These are phyloP conservation scores for Athalia rosae DNA, from an alignment of 2,888 invertebrate genomes.

Conservation along the genomic window DNA sequence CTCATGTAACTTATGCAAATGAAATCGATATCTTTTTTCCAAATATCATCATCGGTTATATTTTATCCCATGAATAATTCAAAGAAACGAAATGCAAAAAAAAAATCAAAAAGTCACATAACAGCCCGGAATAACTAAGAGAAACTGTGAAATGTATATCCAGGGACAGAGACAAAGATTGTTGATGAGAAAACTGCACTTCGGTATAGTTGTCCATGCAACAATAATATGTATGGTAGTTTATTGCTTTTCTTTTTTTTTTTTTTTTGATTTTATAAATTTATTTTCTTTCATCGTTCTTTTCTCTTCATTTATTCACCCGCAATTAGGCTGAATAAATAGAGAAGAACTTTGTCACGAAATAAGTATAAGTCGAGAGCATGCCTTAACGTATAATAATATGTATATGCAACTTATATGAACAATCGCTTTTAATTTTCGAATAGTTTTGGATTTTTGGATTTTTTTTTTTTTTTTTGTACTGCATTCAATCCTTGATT, in stretches of 20 bases:
- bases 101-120: slow-evolving; percentile 57
- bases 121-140: slow-evolving; percentile 66
- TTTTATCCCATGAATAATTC: background rate
- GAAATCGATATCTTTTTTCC: background rate
- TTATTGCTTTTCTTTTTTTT: background rate
- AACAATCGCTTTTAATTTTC: slow-evolving; percentile 4
- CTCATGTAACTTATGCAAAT: slow-evolving; percentile 59
- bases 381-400: slow-evolving; percentile 22
- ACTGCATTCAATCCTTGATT: background rate
- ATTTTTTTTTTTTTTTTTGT: slow-evolving; percentile 4
- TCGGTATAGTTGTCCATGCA: slow-evolving; percentile 63
- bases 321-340: slow-evolving; percentile 36
- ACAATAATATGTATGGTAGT: slow-evolving; percentile 54
- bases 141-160: slow-evolving; percentile 71
- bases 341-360: slow-evolving; percentile 16
- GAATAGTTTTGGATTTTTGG: background rate
- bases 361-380: slow-evolving; percentile 29
- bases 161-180: slow-evolving; percentile 47
- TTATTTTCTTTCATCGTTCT: too few species aligned
- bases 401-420: slow-evolving; percentile 36
- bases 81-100: background rate
- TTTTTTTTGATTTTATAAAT: background rate
- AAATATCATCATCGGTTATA: background rate
- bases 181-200: slow-evolving; percentile 50
- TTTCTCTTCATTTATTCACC: background rate